phyloP scores from a whole-genome alignment of 2,113 vertebrate genomes.

The Microtus oregoni region DNA sequence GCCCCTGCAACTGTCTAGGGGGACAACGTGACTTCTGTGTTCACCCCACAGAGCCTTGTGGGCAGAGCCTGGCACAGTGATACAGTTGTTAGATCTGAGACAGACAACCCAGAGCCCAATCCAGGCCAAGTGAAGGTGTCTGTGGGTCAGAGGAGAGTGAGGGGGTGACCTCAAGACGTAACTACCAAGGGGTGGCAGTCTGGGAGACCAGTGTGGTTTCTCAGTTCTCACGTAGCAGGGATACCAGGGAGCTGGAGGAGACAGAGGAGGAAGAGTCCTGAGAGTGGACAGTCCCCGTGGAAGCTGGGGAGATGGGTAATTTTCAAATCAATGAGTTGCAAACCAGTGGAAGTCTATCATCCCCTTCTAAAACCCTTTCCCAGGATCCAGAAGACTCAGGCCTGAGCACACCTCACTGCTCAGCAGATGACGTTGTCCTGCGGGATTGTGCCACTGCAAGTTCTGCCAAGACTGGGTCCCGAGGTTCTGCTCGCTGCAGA shows the following conservation, averaged over 20 bases:
- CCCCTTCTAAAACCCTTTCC: background rate
- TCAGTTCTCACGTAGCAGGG: background rate
- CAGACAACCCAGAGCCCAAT: accelerated
- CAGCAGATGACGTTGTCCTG: accelerated
- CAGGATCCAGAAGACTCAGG: background rate
- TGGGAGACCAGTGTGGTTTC: background rate
- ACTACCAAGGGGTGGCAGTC: no score
- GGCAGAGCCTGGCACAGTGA: background rate
- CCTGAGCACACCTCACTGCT: background rate
- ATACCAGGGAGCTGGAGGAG: background rate
- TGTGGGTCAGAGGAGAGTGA: no score
- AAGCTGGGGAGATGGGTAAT: background rate
- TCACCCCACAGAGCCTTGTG: accelerated
- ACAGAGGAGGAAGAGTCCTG: background rate
- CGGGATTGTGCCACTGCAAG: accelerated
- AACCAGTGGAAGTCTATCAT: accelerated
- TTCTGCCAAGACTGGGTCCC: background rate
- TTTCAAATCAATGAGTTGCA: background rate
- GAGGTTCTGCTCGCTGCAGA: background rate
- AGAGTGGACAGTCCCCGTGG: background rate
- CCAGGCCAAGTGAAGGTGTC: accelerated
- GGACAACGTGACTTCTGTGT: accelerated
- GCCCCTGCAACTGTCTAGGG: background rate
- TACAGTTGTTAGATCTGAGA: accelerated
- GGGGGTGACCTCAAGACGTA: accelerated